These are phyloP conservation scores for Thyatira batis DNA, from an alignment of 2,888 invertebrate genomes.

Conservation along the genomic window DNA sequence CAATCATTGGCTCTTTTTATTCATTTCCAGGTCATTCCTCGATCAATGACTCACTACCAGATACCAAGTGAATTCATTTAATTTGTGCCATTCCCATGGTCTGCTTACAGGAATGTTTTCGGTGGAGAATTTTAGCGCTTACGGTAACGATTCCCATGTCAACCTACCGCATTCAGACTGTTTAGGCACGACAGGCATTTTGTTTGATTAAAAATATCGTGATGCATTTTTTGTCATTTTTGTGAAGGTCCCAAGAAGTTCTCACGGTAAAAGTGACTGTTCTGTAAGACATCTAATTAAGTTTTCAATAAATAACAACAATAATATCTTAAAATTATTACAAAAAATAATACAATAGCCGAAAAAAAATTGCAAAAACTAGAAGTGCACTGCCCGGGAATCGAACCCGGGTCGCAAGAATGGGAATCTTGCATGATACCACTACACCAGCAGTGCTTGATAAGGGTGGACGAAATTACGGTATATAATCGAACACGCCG, in stretches of 20 bases:
- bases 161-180: conserved; percentile 51
- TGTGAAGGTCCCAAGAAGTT: background rate
- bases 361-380: conserved; percentile 40
- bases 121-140: conserved; percentile 57
- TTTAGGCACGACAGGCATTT: conserved; percentile 43
- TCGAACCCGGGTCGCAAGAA: conserved; percentile 99
- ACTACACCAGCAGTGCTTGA: conserved; percentile 96
- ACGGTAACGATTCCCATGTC: conserved; percentile 46
- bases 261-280: background rate
- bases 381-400: conserved; percentile 92
- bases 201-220: conserved; percentile 17
- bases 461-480: accelerated
- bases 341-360: background rate
- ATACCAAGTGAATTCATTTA: conserved; percentile 37
- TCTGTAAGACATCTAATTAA: background rate
- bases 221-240: background rate
- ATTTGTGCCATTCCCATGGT: conserved; percentile 71
- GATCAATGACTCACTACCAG: conserved; percentile 1
- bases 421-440: conserved; percentile 99
- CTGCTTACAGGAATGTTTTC: conserved; percentile 48
- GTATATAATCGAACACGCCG: conserved; percentile 1
- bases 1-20: conserved; percentile 11
- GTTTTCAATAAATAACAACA: background rate
- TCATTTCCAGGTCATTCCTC: background rate
- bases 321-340: background rate